Evolutionary conservation across 2,888 invertebrate species (phyloP).

Genomic region (Lumbricus terrestris): DNA sequence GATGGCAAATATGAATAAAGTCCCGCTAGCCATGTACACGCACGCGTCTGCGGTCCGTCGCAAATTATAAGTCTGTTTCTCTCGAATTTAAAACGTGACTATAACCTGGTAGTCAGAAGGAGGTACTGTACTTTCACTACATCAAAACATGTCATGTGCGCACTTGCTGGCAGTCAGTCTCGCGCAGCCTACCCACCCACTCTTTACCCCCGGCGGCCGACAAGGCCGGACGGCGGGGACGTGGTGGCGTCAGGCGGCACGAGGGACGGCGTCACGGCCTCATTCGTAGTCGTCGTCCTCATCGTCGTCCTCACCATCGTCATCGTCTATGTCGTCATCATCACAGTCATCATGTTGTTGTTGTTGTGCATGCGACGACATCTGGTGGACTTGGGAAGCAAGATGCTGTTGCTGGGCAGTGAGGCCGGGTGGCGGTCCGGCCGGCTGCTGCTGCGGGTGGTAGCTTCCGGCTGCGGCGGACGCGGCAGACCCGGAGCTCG

Average conservation of each 20-base stretch:
- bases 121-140: slow-evolving; percentile 13
- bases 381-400: slow-evolving; percentile 5
- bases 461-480: background rate
- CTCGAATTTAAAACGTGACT: background rate
- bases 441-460: background rate
- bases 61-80: background rate
- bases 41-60: background rate
- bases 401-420: background rate
- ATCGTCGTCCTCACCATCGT: slow-evolving; percentile 18
- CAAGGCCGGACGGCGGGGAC: background rate
- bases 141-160: slow-evolving; percentile 19
- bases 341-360: background rate
- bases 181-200: background rate
- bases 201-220: background rate
- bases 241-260: background rate
- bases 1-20: background rate
- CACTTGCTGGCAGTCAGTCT: background rate
- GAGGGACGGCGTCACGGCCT: background rate
- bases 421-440: background rate
- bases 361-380: background rate
- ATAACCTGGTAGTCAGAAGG: slow-evolving; percentile 8
- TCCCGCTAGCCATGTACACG: background rate
- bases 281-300: slow-evolving; percentile 27
- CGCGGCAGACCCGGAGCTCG: background rate
- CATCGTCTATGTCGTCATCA: slow-evolving; percentile 27